Evolutionary conservation across 2,797 vertebrate species (phyloP), one percentile per base, ranked within the genome.

Genomic region (Rhincodon typus): DNA sequence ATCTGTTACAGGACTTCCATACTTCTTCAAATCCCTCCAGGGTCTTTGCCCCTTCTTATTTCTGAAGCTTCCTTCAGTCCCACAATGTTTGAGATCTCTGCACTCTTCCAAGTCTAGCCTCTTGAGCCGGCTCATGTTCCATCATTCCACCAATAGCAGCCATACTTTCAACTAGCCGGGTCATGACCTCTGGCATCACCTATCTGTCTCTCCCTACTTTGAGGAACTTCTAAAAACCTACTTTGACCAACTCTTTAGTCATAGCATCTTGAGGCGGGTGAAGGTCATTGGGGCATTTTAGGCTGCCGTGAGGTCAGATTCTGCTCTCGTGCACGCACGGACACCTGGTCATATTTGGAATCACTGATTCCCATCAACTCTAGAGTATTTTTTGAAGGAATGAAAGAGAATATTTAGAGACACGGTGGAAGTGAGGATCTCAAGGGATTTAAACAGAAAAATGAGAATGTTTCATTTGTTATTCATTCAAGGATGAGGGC

Each of bases 391-490:
- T 38, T n/a, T 15, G 30, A 15, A n/a, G n/a, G 74, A 4, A 13
- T 79, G 34, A n/a, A 79, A 34, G 70, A 5, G 74, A n/a, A 12
- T 77, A 2, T 3, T 7, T 10, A 42, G 77, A 82, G 15, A 42
- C 2, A 3, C 3, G 4, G n/a, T 0, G 3, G 0, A 3, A n/a
- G 15, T 0, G 34, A 17, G 77, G 77, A 3, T 17, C 38, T 42
- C n/a, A 17, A 82, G n/a, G 77, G 77, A 82, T 82, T 42, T 38
- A n/a, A 82, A 82, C n/a, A 19, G 3, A 82, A 82, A n/a, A 0
- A 82, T 4, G 5, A 38, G n/a, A 19, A 42, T 82, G n/a, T 50
- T 50, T 50, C 46, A 3, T 50, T 50, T 50, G 46, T 50, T 50
- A 50, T 50, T 50, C 46, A 50, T 50, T 50, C 46, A 50, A 50